These are phyloP conservation scores for Clarias macrocephalus DNA, from an alignment of 2,113 vertebrate species.

Conservation along the genomic window DNA sequence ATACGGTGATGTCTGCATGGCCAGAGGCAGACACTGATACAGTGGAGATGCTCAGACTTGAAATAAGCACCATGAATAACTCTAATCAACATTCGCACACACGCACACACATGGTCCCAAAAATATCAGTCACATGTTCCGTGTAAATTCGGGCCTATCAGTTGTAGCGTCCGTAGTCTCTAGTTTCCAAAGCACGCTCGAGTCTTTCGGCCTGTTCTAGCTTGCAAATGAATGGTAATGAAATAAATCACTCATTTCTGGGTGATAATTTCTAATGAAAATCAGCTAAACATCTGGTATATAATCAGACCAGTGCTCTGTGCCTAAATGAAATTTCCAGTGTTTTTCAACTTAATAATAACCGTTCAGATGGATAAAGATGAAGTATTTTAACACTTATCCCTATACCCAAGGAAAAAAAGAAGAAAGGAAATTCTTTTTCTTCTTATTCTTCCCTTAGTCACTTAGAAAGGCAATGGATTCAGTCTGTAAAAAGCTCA, in stretches of 20 bases:
- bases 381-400: too few relatives aligned
- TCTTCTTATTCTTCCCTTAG: background rate
- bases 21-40: constrained; percentile 40
- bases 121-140: constrained; percentile 49
- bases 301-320: constrained; percentile 2
- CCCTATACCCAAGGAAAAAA: background rate
- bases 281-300: constrained; percentile 35
- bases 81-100: constrained; percentile 2
- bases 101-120: constrained; percentile 29
- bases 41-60: constrained; percentile 34
- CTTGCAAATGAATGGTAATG: constrained; percentile 35
- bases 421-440: background rate
- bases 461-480: background rate
- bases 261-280: constrained; percentile 42
- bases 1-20: constrained; percentile 8
- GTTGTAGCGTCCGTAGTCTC: constrained; percentile 14
- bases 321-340: background rate
- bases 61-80: constrained; percentile 35
- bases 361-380: too few relatives aligned
- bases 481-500: background rate
- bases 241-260: constrained; percentile 33
- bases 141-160: constrained; percentile 49
- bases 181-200: constrained; percentile 36
- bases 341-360: background rate
- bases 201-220: constrained; percentile 5